These are phyloP conservation scores for Notarius quadriscutis DNA, from an alignment of 2,113 vertebrate species.

Conservation along the genomic window DNA sequence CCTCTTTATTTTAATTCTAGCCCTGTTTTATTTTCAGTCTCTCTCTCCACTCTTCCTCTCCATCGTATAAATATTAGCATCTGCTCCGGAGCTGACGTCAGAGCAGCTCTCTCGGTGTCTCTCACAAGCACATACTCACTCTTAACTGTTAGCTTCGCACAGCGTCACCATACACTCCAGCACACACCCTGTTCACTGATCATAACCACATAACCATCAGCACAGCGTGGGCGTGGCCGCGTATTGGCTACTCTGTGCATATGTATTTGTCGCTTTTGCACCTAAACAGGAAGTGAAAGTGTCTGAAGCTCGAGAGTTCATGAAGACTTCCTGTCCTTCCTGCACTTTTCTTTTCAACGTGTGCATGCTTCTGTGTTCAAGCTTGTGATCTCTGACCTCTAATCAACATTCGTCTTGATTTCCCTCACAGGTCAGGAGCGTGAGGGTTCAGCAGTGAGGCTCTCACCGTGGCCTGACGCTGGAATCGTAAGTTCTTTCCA, in stretches of 20 bases:
- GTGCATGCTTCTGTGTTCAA: neutral
- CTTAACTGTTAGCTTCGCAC: neutral
- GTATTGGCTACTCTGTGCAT: too few relatives aligned
- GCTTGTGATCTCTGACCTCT: constrained; percentile 1
- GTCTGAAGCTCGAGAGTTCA: neutral
- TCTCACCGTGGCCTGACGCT: constrained; percentile 30
- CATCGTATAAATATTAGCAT: constrained; percentile 16
- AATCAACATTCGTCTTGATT: neutral
- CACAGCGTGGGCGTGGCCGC: neutral
- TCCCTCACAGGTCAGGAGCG: neutral
- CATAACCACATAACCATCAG: neutral
- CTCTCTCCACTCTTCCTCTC: neutral
- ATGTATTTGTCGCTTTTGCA: neutral
- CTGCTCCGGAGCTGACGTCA: constrained; percentile 12
- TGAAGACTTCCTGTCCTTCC: neutral
- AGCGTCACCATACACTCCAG: neutral
- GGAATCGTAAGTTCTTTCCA: constrained; percentile 46
- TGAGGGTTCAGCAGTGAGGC: constrained; percentile 8
- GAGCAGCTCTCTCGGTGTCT: neutral
- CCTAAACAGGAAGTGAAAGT: constrained; percentile 14
- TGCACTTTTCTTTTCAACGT: neutral
- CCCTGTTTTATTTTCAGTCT: neutral
- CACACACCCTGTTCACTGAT: neutral
- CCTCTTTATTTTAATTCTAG: neutral
- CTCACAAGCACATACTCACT: neutral